Conservation (phyloP, 2,797 vertebrate genomes). For the Betta splendens region DNA sequence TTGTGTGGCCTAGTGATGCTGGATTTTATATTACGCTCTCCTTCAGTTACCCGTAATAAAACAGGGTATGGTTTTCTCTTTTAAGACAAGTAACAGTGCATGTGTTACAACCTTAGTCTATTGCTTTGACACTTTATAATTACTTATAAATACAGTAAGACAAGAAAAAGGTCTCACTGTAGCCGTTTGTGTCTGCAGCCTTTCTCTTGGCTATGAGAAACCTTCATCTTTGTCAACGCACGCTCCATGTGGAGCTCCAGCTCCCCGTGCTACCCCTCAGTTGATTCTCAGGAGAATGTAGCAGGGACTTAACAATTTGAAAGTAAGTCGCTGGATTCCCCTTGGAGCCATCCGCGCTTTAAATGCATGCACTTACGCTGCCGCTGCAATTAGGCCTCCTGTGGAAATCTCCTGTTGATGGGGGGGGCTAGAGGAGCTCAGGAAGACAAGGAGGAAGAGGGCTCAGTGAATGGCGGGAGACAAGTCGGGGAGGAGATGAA, state of each 20-base stretch:
- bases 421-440: constrained; percentile 28
- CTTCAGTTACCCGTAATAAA: too few relatives aligned
- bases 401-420: constrained; percentile 28
- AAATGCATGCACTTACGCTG: constrained; percentile 2
- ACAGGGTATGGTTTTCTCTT: too few relatives aligned
- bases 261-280: background rate
- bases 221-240: background rate
- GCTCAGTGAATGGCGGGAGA: constrained; percentile 42
- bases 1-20: too few relatives aligned
- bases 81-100: too few relatives aligned
- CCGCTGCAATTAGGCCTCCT: background rate
- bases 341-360: constrained; percentile 22
- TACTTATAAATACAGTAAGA: too few relatives aligned
- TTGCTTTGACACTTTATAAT: too few relatives aligned
- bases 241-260: background rate
- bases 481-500: constrained; percentile 55
- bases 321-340: constrained; percentile 24
- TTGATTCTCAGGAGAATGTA: constrained; percentile 13
- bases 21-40: too few relatives aligned
- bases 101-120: too few relatives aligned
- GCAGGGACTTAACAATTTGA: constrained; percentile 10
- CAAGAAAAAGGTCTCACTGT: too few relatives aligned
- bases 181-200: background rate
- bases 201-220: background rate
- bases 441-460: constrained; percentile 46